These are phyloP conservation scores for Drosophila novamexicana DNA, from an alignment of 1,140 invertebrate genomes.

Conservation along the genomic window DNA sequence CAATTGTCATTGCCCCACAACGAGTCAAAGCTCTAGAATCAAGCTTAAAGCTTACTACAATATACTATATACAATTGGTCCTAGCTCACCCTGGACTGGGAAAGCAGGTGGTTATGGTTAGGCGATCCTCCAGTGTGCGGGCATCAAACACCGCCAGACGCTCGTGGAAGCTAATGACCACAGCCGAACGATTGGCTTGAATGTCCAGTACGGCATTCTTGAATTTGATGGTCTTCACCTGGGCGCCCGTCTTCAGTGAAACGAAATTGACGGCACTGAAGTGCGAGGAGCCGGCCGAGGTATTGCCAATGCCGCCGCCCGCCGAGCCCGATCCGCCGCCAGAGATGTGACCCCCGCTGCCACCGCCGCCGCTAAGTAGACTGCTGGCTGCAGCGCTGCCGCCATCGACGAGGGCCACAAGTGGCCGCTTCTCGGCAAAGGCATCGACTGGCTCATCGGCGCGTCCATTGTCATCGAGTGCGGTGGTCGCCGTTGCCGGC, in stretches of 20 bases:
- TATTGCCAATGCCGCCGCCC: slow-evolving; percentile 23
- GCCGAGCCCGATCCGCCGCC: slow-evolving; percentile 17
- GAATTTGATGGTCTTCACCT: slow-evolving; percentile 96
- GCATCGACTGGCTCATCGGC: slow-evolving; percentile 86
- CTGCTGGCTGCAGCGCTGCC: slow-evolving; percentile 85
- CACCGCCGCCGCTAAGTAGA: slow-evolving; percentile 35
- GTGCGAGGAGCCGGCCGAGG: slow-evolving; percentile 85
- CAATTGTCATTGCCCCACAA: not conserved
- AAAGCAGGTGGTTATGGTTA: slow-evolving; percentile 95
- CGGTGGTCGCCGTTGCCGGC: slow-evolving; percentile 85
- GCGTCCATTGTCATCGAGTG: slow-evolving; percentile 67
- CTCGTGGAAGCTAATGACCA: slow-evolving; percentile 95
- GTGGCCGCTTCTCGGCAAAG: slow-evolving; percentile 91
- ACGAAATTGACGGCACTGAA: slow-evolving; percentile 95
- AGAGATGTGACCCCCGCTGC: not conserved
- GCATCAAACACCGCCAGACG: slow-evolving; percentile 96
- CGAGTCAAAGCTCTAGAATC: not conserved
- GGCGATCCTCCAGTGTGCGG: slow-evolving; percentile 92
- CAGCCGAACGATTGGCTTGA: slow-evolving; percentile 91
- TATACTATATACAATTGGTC: not conserved
- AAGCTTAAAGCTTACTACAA: not conserved
- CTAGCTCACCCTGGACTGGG: slow-evolving; percentile 88
- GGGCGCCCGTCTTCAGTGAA: slow-evolving; percentile 94
- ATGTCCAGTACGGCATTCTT: slow-evolving; percentile 95
- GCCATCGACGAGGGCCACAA: slow-evolving; percentile 94